These are phyloP conservation scores for Strix aluco DNA, from an alignment of 2,113 vertebrate species.

Conservation along the genomic window DNA sequence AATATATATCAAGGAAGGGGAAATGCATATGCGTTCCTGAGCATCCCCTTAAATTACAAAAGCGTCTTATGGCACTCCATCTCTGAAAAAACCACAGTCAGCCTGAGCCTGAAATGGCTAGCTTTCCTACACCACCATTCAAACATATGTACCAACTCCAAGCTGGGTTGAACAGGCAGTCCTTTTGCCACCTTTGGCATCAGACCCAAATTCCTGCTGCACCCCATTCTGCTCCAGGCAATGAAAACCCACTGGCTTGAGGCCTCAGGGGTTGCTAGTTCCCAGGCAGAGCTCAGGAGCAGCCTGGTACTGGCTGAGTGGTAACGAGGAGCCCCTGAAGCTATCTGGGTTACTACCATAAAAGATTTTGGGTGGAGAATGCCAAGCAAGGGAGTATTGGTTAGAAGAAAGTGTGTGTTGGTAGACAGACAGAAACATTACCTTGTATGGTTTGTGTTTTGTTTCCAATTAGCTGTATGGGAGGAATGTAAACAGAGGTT, in stretches of 20 bases:
- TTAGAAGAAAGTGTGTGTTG: neutral
- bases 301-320: neutral
- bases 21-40: neutral
- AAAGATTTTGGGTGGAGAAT: neutral
- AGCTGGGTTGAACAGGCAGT: neutral
- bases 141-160: neutral
- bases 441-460: conserved; percentile 41
- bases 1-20: neutral
- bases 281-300: neutral
- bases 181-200: neutral
- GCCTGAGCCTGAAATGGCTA: neutral
- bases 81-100: neutral
- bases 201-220: neutral
- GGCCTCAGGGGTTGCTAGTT: neutral
- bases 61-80: neutral
- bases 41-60: neutral
- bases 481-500: conserved; percentile 49
- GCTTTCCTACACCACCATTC: neutral
- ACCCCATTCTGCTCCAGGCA: neutral
- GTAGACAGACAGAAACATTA: neutral
- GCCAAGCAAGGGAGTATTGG: neutral
- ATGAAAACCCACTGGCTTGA: neutral
- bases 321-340: neutral
- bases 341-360: neutral
- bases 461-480: conserved; percentile 27